Base-by-base conservation (phyloP, 2,797 vertebrate genomes). In the Enteromius treurensis region DNA sequence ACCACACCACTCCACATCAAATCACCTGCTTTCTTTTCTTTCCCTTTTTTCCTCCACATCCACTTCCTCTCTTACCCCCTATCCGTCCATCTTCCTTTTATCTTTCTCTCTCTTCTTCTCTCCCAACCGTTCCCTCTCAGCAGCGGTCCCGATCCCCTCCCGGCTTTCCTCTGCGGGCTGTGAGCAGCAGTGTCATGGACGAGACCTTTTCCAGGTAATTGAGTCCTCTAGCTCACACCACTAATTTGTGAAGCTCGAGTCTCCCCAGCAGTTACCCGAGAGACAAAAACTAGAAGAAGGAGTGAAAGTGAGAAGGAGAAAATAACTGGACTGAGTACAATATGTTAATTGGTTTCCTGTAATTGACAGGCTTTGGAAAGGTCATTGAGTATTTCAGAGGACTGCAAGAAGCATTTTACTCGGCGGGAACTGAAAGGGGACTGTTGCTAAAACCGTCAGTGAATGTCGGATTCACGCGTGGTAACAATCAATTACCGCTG, bases 301-400 rank as follows among this genome's bases (percentile, higher is more conserved):
- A 82, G 62, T 69, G 69, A 69, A 82, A 82, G 77, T 60, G 86
- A 80, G 86, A 85, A 79, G 88, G 88, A 86, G 88, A 90, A 89
- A 91, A 92, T 90, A 92, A 91, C 90, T 92, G 89, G 89, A 90
- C 91, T 87, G 87, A 90, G 90, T 91, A 94, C 92, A 92, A 90
- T 93, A 94, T 94, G 93, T 92, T 95, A 95, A 95, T 95, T 95
- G 93, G 90, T 87, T 93, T 90, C 90, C 91, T 88, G 74, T 91
- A 90, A 92, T 89, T 92, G 92, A 93, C 92, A 93, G 91, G 87
- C 86, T 87, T 90, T 91, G 90, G 90, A 93, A 93, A 94, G 92
- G 91, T 90, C 90, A 91, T 87, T 80, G 49, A 89, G 87, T 87
- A 86, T 87, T 84, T 91, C 67, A 89, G 87, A 86, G 88, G 90